phyloP scores from a whole-genome alignment of 1,140 invertebrate genomes.

The Mizuhopecten yessoensis region DNA sequence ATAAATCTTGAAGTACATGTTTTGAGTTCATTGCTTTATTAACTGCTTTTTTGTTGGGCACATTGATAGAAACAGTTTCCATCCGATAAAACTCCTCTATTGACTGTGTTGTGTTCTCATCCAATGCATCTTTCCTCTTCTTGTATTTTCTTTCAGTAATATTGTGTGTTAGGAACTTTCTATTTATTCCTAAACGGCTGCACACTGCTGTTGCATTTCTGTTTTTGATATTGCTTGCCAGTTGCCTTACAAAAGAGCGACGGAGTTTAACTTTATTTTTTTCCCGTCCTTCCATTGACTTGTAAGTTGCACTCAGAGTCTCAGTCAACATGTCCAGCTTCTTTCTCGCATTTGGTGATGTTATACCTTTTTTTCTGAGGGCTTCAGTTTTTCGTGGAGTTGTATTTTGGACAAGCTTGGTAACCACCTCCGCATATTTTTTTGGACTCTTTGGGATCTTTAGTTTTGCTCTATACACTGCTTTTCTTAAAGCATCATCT shows the following conservation, averaged over 20 bases:
- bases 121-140: conserved; percentile 44
- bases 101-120: background rate
- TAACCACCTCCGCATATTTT: conserved; percentile 33
- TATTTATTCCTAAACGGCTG: background rate
- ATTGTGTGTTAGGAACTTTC: background rate
- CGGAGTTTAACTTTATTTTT: background rate
- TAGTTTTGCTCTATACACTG: conserved; percentile 18
- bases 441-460: conserved; percentile 36
- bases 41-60: conserved; percentile 30
- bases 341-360: no score
- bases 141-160: background rate
- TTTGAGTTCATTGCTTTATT: background rate
- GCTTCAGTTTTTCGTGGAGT: no score
- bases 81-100: conserved; percentile 3
- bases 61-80: conserved; percentile 34
- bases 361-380: no score
- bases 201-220: background rate
- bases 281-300: background rate
- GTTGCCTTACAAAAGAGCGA: conserved; percentile 12
- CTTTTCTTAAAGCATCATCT: conserved; percentile 41
- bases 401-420: conserved; percentile 9
- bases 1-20: background rate
- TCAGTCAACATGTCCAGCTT: background rate
- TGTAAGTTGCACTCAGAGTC: background rate
- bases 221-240: background rate